Base-by-base conservation (phyloP, 2,113 vertebrate species). In the Phainopepla nitens region DNA sequence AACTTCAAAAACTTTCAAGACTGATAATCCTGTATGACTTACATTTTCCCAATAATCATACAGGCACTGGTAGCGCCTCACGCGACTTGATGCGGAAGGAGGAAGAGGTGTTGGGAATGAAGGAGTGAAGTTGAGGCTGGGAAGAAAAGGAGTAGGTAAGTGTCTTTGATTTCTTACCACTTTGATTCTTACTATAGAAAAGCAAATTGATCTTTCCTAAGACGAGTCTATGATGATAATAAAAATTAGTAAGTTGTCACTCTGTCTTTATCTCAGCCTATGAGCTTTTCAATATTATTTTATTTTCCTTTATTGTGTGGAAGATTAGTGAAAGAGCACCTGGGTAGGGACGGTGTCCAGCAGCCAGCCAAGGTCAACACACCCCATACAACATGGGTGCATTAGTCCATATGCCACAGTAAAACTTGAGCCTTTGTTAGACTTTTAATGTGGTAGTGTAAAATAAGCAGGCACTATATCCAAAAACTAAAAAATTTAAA, bases 51-150 rank as follows among this genome's bases (percentile, higher is more conserved):
- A 18, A 10, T 61, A 77, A 77, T 9, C 2, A 2, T 20, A 35
- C 5, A n/a, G 39, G 28, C 29, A 61, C 19, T 47, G 28, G 19
- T n/a, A 53, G 15, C 39, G 47, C n/a, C 12, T 60, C 42, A 44
- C 0, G 0, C 21, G 1, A 0, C 25, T 49, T 5, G 5, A 9
- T 2, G 2, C 0, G 0, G 13, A 14, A 49, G 11, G 4, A 66
- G 11, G 22, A 58, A 28, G 24, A 11, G 10, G 20, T 60, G 7
- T 19, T 58, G 53, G 15, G 20, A 70, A 42, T 50, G 49, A 72
- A 70, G 33, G 41, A 80, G 8, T 45, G 15, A 57, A 68, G 28
- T 6, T 72, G 53, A 77, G 23, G 24, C 20, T 36, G 11, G 14
- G 9, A 80, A 45, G 39, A 71, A 94, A 18, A 7, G 13, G 23